phyloP scores from a whole-genome alignment of 2,888 invertebrate genomes.

The Philaethria dido region DNA sequence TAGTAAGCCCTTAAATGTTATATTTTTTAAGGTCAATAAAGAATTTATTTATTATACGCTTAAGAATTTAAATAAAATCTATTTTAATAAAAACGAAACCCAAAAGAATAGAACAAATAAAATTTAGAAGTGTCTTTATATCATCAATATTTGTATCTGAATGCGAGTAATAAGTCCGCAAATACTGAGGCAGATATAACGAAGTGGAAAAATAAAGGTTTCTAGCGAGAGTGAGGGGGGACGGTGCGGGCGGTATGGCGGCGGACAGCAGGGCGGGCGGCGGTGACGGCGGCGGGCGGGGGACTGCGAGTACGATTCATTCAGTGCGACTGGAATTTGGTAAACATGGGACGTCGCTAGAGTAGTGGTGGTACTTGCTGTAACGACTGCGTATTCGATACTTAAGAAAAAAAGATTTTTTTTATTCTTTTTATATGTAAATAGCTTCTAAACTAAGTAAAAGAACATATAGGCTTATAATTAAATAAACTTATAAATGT shows the following conservation, averaged over 20 bases:
- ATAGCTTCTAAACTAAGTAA: too few relatives aligned
- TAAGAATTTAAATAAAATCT: too few relatives aligned
- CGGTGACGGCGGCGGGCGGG: not conserved
- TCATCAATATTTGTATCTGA: slow-evolving; percentile 13
- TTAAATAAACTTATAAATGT: too few relatives aligned
- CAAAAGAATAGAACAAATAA: slow-evolving; percentile 11
- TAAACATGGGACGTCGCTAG: slow-evolving; percentile 38
- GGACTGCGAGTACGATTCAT: slow-evolving; percentile 26
- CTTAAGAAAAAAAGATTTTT: too few relatives aligned
- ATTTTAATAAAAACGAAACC: not conserved
- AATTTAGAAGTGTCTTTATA: slow-evolving; percentile 14
- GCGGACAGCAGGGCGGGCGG: not conserved
- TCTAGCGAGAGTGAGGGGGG: not conserved
- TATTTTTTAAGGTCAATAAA: too few relatives aligned
- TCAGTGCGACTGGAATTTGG: slow-evolving; percentile 35
- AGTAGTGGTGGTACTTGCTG: slow-evolving; percentile 10
- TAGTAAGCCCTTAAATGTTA: too few relatives aligned
- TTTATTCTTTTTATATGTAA: too few relatives aligned
- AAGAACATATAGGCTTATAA: too few relatives aligned
- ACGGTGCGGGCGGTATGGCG: too few relatives aligned
- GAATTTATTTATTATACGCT: too few relatives aligned
- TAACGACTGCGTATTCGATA: not conserved
- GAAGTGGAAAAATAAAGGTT: slow-evolving; percentile 35
- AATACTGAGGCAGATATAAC: slow-evolving; percentile 34
- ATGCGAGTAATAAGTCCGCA: slow-evolving; percentile 21